Evolutionary conservation across 1,140 invertebrate species (phyloP), one percentile per base, ranked within the genome.

Genomic region (Heterodera schachtii): DNA sequence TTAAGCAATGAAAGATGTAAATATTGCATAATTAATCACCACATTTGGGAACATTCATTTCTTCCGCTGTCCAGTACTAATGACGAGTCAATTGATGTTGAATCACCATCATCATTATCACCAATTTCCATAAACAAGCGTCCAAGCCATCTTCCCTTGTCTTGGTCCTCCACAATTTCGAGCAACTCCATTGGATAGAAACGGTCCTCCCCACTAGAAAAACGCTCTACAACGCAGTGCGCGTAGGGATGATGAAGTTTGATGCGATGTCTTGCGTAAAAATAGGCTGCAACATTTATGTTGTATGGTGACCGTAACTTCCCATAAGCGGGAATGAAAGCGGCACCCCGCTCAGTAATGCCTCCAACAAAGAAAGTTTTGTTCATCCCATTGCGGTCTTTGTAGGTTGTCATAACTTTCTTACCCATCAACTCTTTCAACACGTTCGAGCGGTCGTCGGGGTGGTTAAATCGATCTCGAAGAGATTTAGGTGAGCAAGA

Each of bases 121-220:
- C 16, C 57, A 64, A 64, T 64, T 19, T 64, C 57, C 16, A 19
- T 64, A 19, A 64, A 64, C 57, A 64, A 19, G n/a, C 57, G 57
- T 19, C 57, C 57, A 3, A 64, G 11, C 57, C 57, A 64, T 19
- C 16, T 13, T 16, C 13, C 4, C 16, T 13, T 19, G 16, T 57
- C 49, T 6, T 49, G 46, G 9, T 75, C 43, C 21, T 76, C 74
- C 16, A 76, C n/a, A n/a, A 76, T 19, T 3, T 76, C 49, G 3
- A 76, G 44, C 7, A 76, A 9, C 19, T 76, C 74, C 5, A 76
- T 19, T 6, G 74, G 74, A 11, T 76, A 76, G 13, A n/a, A 76
- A 21, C 74, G 74, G 44, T 76, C 74, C 19, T 76, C 74, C 43
- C 74, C 57, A 16, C 31, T 31, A 31, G 31, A 31, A 31, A 31